These are phyloP conservation scores for Nezara viridula DNA, from an alignment of 2,888 invertebrate genomes.

Conservation along the genomic window DNA sequence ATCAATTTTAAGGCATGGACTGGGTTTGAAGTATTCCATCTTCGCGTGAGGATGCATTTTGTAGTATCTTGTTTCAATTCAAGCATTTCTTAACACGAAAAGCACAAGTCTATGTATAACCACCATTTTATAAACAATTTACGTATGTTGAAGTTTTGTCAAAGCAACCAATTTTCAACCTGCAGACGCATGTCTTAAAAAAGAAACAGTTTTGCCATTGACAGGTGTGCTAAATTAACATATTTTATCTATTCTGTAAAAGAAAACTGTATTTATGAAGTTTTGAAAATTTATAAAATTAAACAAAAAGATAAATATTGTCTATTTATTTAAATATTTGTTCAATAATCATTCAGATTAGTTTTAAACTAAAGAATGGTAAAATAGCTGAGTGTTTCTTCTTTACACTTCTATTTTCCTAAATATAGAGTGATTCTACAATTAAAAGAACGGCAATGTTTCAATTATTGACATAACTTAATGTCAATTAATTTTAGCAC, in stretches of 20 bases:
- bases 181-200: slow-evolving; percentile 10
- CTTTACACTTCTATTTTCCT: background rate
- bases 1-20: background rate
- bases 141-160: background rate
- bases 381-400: background rate
- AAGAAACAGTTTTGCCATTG: background rate
- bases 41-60: background rate
- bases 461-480: too few relatives aligned
- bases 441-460: background rate
- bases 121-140: slow-evolving; percentile 8
- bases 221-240: background rate
- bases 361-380: background rate
- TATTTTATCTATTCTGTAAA: background rate
- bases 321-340: background rate
- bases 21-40: background rate
- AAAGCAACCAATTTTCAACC: slow-evolving; percentile 35
- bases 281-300: background rate
- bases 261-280: background rate
- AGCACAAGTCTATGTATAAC: background rate
- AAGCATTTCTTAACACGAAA: background rate
- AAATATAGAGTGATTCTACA: background rate
- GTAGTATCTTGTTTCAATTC: background rate
- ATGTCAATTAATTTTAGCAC: too few relatives aligned
- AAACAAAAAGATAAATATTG: background rate
- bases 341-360: background rate